Evolutionary conservation across 1,140 invertebrate species (phyloP).

Genomic region (Samia ricini): DNA sequence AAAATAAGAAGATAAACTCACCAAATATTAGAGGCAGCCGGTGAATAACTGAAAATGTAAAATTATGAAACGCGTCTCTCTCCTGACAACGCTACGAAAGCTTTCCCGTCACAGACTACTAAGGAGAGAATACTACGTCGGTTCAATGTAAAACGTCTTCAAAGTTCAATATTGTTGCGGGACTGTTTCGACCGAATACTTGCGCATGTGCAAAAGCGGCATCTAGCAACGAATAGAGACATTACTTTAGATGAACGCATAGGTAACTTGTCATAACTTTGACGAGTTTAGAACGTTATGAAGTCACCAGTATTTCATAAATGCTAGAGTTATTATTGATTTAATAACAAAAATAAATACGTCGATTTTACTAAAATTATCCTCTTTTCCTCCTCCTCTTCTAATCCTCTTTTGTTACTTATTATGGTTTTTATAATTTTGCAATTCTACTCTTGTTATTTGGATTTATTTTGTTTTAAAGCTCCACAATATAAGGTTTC

Average conservation of each 20-base stretch:
- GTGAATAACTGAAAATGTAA: neutral
- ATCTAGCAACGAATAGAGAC: conserved; percentile 43
- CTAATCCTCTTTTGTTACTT: too few species aligned
- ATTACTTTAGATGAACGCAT: conserved; percentile 6
- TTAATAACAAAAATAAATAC: too few species aligned
- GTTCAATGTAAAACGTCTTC: conserved; percentile 10
- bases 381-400: too few species aligned
- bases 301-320: neutral
- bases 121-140: neutral
- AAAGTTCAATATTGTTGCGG: conserved; percentile 24
- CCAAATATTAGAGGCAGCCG: neutral
- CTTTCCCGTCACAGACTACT: conserved; percentile 18
- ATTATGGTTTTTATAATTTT: too few species aligned
- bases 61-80: conserved; percentile 10
- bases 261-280: neutral
- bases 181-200: conserved; percentile 45
- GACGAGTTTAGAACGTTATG: neutral
- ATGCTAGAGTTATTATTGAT: too few species aligned
- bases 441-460: too few species aligned
- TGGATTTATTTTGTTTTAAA: too few species aligned
- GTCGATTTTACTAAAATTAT: too few species aligned
- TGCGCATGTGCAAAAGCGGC: conserved; percentile 27
- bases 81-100: conserved; percentile 19
- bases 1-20: neutral
- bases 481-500: too few species aligned